Evolutionary conservation across 2,113 vertebrate species (phyloP).

Genomic region (Peromyscus polionotus): DNA sequence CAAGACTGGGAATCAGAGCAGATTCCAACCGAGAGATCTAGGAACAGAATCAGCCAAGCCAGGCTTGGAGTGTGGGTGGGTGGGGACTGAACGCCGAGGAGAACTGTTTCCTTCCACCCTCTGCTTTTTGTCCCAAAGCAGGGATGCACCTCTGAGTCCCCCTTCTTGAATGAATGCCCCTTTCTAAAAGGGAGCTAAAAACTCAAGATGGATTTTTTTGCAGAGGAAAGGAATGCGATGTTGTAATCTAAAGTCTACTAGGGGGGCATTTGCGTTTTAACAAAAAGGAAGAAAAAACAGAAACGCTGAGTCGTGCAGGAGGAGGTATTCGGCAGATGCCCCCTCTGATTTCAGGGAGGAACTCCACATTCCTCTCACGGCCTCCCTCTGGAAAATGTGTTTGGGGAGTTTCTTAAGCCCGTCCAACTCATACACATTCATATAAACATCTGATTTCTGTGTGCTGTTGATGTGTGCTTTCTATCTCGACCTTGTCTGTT

Average conservation of each 20-base stretch:
- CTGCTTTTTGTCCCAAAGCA: neutral
- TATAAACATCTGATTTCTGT: conserved; percentile 50
- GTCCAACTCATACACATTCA: neutral
- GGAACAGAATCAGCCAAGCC: conserved; percentile 39
- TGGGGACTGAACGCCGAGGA: neutral
- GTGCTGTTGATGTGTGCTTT: neutral
- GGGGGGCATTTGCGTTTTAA: conserved; percentile 50
- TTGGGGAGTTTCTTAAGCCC: conserved; percentile 53
- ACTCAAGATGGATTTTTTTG: conserved; percentile 44
- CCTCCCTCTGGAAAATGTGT: conserved; percentile 50
- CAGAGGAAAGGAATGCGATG: conserved; percentile 65
- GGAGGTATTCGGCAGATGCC: neutral
- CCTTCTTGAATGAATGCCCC: conserved; percentile 49
- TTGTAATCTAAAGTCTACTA: conserved; percentile 70
- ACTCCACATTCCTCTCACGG: neutral
- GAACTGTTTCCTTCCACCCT: conserved; percentile 50
- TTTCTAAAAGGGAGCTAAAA: conserved; percentile 59
- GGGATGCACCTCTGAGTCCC: neutral
- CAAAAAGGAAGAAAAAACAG: conserved; percentile 36
- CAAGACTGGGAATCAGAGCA: conserved; percentile 27
- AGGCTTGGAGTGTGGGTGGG: neutral
- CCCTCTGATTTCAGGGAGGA: neutral
- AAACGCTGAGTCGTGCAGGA: neutral
- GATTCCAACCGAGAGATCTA: conserved; percentile 28
- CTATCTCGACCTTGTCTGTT: neutral